phyloP scores from a whole-genome alignment of 2,797 vertebrate species.

The Scarus forsteni region DNA sequence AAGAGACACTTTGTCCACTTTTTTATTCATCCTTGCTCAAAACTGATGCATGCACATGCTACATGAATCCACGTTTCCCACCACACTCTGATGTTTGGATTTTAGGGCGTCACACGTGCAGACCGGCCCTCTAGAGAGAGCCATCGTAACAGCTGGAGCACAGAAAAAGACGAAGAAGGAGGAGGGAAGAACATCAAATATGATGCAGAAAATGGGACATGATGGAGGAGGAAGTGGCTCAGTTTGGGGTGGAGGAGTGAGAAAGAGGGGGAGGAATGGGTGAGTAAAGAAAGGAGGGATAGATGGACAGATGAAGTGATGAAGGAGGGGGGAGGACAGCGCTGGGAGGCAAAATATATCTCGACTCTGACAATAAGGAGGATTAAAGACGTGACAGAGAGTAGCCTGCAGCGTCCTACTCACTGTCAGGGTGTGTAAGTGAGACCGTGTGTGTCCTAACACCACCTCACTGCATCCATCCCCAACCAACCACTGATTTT shows the following conservation, averaged over 20 bases:
- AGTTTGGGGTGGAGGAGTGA: constrained; percentile 2
- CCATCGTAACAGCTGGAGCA: constrained; percentile 40
- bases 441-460: constrained; percentile 25
- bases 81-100: constrained; percentile 67
- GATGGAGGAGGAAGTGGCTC: too few relatives aligned
- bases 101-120: constrained; percentile 25
- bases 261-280: not conserved
- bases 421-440: constrained; percentile 30
- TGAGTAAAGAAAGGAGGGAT: not conserved
- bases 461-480: constrained; percentile 16
- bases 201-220: not conserved
- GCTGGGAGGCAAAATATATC: constrained; percentile 54
- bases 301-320: not conserved
- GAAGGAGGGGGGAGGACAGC: constrained; percentile 3
- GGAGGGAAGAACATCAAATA: not conserved
- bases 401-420: constrained; percentile 45
- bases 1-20: constrained; percentile 43
- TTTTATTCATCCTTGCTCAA: constrained; percentile 41
- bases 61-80: not conserved
- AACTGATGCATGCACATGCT: constrained; percentile 22
- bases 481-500: constrained; percentile 10
- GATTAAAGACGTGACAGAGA: constrained; percentile 66
- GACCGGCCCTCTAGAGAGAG: not conserved
- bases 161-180: not conserved
- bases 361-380: constrained; percentile 64